Conservation (phyloP, 2,888 invertebrate species). For the Apotomis turbidana region DNA sequence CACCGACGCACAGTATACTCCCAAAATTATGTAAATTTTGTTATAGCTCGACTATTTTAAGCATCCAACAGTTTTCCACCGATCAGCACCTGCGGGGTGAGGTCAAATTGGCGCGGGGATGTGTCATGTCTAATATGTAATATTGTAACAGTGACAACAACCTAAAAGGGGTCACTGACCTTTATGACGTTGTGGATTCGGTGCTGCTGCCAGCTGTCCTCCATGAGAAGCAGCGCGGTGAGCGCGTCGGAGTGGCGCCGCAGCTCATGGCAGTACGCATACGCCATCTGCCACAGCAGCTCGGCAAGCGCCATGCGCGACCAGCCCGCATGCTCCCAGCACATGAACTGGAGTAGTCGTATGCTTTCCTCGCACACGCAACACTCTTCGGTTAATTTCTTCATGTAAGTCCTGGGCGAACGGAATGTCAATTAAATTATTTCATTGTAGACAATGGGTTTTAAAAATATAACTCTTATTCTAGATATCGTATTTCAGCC, state of each 20-base stretch:
- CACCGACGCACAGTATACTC: too few relatives aligned
- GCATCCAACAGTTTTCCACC: too few relatives aligned
- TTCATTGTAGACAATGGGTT: too few relatives aligned
- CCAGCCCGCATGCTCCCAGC: conserved; percentile 98
- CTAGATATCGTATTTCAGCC: too few relatives aligned
- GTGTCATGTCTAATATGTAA: neutral
- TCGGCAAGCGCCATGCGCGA: conserved; percentile 95
- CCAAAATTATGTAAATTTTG: too few relatives aligned
- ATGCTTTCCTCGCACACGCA: conserved; percentile 96
- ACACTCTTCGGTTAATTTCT: conserved; percentile 97
- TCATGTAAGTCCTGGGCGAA: conserved; percentile 86
- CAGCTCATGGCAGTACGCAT: conserved; percentile 97
- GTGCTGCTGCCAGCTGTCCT: conserved; percentile 98
- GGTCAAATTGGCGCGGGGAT: too few relatives aligned
- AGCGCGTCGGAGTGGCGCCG: conserved; percentile 96
- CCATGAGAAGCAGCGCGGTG: conserved; percentile 92
- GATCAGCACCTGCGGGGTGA: too few relatives aligned
- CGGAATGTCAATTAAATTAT: neutral
- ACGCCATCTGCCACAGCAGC: conserved; percentile 94
- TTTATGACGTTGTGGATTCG: conserved; percentile 96
- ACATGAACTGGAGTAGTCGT: conserved; percentile 95
- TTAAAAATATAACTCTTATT: too few relatives aligned
- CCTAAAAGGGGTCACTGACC: conserved; percentile 74
- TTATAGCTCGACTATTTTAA: too few relatives aligned
- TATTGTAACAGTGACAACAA: neutral